These are phyloP conservation scores for Tenebrosternarchus preto DNA, from an alignment of 2,113 vertebrate genomes.

Conservation along the genomic window DNA sequence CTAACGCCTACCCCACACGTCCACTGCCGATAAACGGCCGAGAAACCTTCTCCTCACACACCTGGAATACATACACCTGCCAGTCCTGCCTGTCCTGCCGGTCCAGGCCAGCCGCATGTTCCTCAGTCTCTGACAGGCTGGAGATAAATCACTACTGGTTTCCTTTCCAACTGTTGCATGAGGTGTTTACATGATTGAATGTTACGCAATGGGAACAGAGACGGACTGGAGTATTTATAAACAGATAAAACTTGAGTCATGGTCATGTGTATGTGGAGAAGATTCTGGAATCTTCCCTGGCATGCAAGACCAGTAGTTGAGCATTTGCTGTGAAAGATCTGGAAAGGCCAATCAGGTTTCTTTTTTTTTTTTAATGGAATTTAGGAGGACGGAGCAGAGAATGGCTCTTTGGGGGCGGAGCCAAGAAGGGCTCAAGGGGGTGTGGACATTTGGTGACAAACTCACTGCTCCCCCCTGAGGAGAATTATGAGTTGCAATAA, in stretches of 20 bases:
- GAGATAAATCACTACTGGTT: background rate
- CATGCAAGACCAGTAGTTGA: constrained; percentile 2
- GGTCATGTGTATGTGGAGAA: constrained; percentile 28
- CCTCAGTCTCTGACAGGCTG: background rate
- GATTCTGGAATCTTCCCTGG: constrained; percentile 31
- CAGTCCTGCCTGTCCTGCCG: background rate
- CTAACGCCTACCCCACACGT: background rate
- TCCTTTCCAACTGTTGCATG: background rate
- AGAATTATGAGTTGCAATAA: constrained; percentile 26
- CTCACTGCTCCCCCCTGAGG: background rate
- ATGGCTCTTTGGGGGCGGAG: background rate
- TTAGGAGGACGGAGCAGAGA: too few relatives aligned
- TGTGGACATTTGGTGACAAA: background rate
- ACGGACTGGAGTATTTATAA: constrained; percentile 42
- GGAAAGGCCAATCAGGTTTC: constrained; percentile 15
- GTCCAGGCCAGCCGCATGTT: background rate
- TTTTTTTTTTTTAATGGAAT: background rate
- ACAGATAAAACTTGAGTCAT: constrained; percentile 26
- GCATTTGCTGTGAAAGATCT: constrained; percentile 27
- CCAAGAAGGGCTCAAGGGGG: too few relatives aligned
- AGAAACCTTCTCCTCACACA: too few relatives aligned
- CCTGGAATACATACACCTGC: background rate
- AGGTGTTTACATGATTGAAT: constrained; percentile 25
- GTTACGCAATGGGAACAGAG: constrained; percentile 31
- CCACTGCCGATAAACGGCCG: too few relatives aligned